Evolutionary conservation across 2,888 invertebrate species (phyloP).

Genomic region (Plusia festucae): DNA sequence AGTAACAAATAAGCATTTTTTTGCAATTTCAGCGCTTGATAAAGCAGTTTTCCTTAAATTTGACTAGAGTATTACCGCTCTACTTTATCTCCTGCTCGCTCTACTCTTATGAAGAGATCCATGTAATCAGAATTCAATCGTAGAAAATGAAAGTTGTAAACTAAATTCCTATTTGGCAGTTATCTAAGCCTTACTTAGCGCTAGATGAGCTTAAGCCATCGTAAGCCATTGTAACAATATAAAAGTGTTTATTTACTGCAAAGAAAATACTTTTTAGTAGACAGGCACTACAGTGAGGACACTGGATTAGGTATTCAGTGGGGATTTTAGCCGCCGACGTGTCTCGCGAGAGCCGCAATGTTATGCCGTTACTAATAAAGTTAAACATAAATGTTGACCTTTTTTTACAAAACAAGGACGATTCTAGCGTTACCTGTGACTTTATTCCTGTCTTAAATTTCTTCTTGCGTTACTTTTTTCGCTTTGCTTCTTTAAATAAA

Average conservation of each 20-base stretch:
- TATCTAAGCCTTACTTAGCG: background rate
- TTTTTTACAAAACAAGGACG: constrained; percentile 24
- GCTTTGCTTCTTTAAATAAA: background rate
- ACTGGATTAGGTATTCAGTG: constrained; percentile 55
- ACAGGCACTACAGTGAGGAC: constrained; percentile 25
- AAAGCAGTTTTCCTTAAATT: too few relatives aligned
- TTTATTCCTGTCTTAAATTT: background rate
- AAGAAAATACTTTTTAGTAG: constrained; percentile 28
- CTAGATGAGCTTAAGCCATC: background rate
- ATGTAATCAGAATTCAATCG: too few relatives aligned
- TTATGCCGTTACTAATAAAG: constrained; percentile 47
- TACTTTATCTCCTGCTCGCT: too few relatives aligned
- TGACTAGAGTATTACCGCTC: too few relatives aligned
- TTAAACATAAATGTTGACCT: constrained; percentile 29
- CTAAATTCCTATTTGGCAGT: background rate
- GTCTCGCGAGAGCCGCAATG: constrained; percentile 36
- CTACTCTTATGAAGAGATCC: too few relatives aligned
- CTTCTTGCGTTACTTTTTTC: background rate
- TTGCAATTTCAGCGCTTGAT: too few relatives aligned
- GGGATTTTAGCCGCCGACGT: constrained; percentile 45
- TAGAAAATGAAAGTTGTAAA: too few relatives aligned
- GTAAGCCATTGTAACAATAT: background rate
- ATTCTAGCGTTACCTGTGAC: constrained; percentile 8
- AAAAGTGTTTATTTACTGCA: constrained; percentile 16
- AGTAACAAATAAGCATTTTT: too few relatives aligned